Percentiles rank a stretch among this genome's conserved stretches.
phyloP scores from a whole-genome alignment of 1,140 invertebrate species.

The Drosophila ficusphila region DNA sequence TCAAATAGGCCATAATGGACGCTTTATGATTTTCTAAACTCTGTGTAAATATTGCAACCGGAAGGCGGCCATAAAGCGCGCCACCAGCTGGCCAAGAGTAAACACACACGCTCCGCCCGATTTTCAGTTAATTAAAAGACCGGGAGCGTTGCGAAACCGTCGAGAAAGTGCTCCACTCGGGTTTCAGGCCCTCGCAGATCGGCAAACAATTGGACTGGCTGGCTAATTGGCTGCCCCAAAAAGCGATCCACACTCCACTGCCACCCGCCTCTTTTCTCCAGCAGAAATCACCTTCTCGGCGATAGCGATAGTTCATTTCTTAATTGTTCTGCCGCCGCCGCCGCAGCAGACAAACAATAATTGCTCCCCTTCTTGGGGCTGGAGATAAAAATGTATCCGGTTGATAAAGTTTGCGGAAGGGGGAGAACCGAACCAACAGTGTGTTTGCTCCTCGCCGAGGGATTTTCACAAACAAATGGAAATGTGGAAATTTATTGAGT shows the following conservation, averaged over 20 bases:
- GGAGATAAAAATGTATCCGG: constrained; percentile 80
- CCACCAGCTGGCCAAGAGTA: constrained; percentile 45
- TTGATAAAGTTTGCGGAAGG: constrained; percentile 57
- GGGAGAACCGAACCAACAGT: constrained; percentile 2
- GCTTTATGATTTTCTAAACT: constrained; percentile 71
- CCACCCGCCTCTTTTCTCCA: constrained; percentile 7
- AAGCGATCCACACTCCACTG: constrained; percentile 8
- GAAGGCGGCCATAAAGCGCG: constrained; percentile 72
- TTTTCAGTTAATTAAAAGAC: constrained; percentile 75
- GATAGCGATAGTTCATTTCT: constrained; percentile 76
- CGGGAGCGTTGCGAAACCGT: constrained; percentile 54
- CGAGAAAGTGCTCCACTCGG: constrained; percentile 11
- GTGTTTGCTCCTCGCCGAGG: constrained; percentile 15
- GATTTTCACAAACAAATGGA: constrained; percentile 78
- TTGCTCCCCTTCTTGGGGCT: constrained; percentile 60
- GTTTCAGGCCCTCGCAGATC: constrained; percentile 48
- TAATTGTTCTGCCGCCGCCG: constrained; percentile 65
- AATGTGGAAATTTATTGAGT: constrained; percentile 73
- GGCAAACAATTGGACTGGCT: constrained; percentile 65
- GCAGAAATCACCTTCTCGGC: constrained; percentile 29
- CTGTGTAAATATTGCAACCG: constrained; percentile 71
- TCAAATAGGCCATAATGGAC: constrained; percentile 55
- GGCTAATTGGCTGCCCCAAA: constrained; percentile 63
- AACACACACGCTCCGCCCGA: constrained; percentile 49
- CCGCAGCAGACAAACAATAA: constrained; percentile 64